These are phyloP conservation scores for Agriotes lineatus DNA, from an alignment of 2,888 invertebrate genomes.

Conservation along the genomic window DNA sequence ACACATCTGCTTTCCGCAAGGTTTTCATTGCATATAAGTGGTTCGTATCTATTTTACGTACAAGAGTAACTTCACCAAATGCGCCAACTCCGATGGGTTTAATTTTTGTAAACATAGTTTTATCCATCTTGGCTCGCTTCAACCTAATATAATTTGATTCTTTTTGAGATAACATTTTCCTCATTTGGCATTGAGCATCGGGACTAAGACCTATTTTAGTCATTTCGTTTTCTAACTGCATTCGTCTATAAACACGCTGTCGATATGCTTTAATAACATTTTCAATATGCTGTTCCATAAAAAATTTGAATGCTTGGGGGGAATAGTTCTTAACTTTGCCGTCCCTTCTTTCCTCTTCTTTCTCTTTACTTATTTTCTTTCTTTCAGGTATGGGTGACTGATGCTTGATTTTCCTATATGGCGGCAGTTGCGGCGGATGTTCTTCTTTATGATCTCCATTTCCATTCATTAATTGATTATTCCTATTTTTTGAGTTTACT, in stretches of 20 bases:
- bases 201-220: slow-evolving; percentile 89
- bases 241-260: slow-evolving; percentile 87
- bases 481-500: slow-evolving; percentile 60
- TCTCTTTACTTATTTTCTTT: slow-evolving; percentile 89
- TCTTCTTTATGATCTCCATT: slow-evolving; percentile 64
- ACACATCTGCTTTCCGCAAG: slow-evolving; percentile 93
- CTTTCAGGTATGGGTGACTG: slow-evolving; percentile 96
- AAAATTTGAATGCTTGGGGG: slow-evolving; percentile 98
- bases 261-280: slow-evolving; percentile 96
- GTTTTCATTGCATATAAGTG: slow-evolving; percentile 99
- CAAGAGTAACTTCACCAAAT: slow-evolving; percentile 97
- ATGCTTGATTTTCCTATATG: slow-evolving; percentile 87
- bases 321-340: slow-evolving; percentile 91
- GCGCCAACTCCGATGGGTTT: slow-evolving; percentile 97
- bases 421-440: slow-evolving; percentile 64
- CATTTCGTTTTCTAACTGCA: slow-evolving; percentile 98
- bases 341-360: slow-evolving; percentile 90
- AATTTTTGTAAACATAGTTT: slow-evolving; percentile 97
- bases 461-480: slow-evolving; percentile 63
- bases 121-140: slow-evolving; percentile 98
- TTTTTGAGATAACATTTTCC: slow-evolving; percentile 97
- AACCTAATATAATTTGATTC: slow-evolving; percentile 98
- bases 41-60: slow-evolving; percentile 91
- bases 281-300: slow-evolving; percentile 99
- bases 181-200: slow-evolving; percentile 92